phyloP scores from a whole-genome alignment of 2,797 vertebrate genomes.

The Scleropages formosus region DNA sequence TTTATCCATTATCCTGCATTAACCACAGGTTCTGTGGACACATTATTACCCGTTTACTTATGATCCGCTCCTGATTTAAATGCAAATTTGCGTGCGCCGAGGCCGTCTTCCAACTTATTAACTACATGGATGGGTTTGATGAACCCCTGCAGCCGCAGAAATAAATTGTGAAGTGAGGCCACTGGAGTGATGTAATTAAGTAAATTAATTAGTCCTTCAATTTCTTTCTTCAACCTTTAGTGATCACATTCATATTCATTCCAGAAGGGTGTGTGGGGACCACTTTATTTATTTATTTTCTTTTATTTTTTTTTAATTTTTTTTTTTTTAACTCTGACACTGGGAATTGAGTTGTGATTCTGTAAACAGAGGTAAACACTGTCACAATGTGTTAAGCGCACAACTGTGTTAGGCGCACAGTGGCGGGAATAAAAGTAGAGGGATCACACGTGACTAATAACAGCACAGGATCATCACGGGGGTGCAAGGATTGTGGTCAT shows the following conservation, averaged over 20 bases:
- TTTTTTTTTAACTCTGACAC: slow-evolving; percentile 36
- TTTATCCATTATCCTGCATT: slow-evolving; percentile 28
- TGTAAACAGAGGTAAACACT: slow-evolving; percentile 23
- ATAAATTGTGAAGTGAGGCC: slow-evolving; percentile 60
- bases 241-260: slow-evolving; percentile 26
- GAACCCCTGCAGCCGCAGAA: slow-evolving; percentile 57
- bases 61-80: slow-evolving; percentile 60
- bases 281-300: slow-evolving; percentile 29
- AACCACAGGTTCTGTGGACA: slow-evolving; percentile 21
- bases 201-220: slow-evolving; percentile 67
- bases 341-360: slow-evolving; percentile 21
- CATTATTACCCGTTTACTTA: slow-evolving; percentile 57
- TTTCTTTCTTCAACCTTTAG: slow-evolving; percentile 37
- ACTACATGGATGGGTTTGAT: slow-evolving; percentile 66
- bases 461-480: no score
- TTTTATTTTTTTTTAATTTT: slow-evolving; percentile 34
- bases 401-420: no score
- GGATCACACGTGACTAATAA: no score
- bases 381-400: not conserved
- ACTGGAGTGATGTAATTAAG: slow-evolving; percentile 63
- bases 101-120: slow-evolving; percentile 65
- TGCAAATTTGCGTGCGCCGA: slow-evolving; percentile 60
- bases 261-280: slow-evolving; percentile 30
- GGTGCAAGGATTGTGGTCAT: no score
- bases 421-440: no score